phyloP scores from a whole-genome alignment of 2,888 invertebrate genomes.

The Amblyjoppa proteus region DNA sequence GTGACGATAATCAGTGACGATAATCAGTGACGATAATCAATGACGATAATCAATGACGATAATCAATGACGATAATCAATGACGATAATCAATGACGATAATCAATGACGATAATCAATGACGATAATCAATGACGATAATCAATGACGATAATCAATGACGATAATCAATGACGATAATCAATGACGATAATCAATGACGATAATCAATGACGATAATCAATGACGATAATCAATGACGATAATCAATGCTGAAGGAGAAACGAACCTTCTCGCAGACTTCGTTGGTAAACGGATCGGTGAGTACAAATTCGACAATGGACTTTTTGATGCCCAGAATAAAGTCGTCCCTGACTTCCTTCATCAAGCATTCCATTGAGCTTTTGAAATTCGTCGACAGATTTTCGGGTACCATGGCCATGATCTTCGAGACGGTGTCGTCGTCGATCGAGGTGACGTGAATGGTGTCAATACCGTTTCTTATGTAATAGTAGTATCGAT shows the following conservation, averaged over 20 bases:
- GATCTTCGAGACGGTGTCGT: constrained; percentile 89
- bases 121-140: background rate
- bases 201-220: background rate
- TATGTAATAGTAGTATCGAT: constrained; percentile 95
- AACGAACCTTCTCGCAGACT: constrained; percentile 49
- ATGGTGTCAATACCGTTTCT: constrained; percentile 96
- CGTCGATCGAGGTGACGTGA: constrained; percentile 93
- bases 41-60: background rate
- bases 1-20: background rate
- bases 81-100: background rate
- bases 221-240: background rate
- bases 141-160: background rate
- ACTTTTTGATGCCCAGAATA: constrained; percentile 94
- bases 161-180: background rate
- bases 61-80: background rate
- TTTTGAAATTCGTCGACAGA: constrained; percentile 87
- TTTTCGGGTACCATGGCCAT: constrained; percentile 88
- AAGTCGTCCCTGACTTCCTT: constrained; percentile 95
- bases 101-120: background rate
- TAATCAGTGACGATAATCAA: background rate
- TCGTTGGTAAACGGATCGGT: constrained; percentile 88
- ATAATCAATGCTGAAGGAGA: constrained; percentile 11
- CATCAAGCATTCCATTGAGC: constrained; percentile 87
- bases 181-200: background rate
- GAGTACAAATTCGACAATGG: constrained; percentile 96